Evolutionary conservation across 2,888 invertebrate species (phyloP).

Genomic region (Cremastinae sp.): DNA sequence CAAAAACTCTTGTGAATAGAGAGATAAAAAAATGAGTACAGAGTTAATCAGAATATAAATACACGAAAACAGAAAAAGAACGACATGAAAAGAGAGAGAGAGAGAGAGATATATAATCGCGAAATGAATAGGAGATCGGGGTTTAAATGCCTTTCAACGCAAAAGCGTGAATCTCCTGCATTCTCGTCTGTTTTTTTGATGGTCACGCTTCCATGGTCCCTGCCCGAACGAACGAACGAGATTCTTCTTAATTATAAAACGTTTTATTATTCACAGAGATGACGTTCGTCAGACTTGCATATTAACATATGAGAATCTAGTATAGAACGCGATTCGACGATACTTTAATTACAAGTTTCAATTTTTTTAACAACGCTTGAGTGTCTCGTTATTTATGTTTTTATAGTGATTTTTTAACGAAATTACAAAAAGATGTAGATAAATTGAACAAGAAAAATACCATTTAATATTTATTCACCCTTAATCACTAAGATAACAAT

Average conservation of each 20-base stretch:
- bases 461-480: no score
- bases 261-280: conserved; percentile 38
- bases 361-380: no score
- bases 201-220: conserved; percentile 47
- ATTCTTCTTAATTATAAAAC: conserved; percentile 43
- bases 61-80: conserved; percentile 4
- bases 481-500: no score
- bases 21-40: no score
- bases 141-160: conserved; percentile 46
- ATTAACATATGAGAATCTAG: conserved; percentile 6
- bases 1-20: no score
- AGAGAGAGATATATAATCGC: conserved; percentile 8
- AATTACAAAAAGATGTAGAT: no score
- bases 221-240: conserved; percentile 22
- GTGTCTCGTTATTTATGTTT: no score
- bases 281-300: conserved; percentile 22
- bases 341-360: conserved; percentile 13
- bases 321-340: not conserved
- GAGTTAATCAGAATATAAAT: no score
- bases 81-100: conserved; percentile 21
- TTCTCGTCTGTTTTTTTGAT: conserved; percentile 32
- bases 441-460: no score
- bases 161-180: conserved; percentile 45
- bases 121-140: conserved; percentile 32
- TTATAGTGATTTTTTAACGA: no score